These are phyloP conservation scores for Engystomops pustulosus DNA, from an alignment of 2,113 vertebrate genomes.

Conservation along the genomic window DNA sequence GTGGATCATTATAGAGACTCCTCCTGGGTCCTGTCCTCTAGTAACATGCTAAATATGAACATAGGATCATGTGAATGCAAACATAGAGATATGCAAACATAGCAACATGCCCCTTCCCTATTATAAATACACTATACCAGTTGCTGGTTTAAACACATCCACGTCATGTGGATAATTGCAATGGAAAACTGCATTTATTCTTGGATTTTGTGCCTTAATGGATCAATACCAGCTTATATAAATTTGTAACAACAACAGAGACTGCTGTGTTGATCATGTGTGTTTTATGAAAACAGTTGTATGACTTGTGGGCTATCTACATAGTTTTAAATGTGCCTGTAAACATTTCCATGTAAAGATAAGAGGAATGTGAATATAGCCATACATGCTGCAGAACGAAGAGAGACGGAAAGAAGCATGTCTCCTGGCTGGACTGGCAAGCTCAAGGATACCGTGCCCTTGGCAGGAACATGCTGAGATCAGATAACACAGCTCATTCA, in stretches of 20 bases:
- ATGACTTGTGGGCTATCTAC: too few species aligned
- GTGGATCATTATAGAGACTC: too few species aligned
- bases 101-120: too few species aligned
- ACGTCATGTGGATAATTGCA: too few species aligned
- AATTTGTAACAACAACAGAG: background rate
- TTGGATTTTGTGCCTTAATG: background rate
- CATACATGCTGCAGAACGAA: slow-evolving; percentile 3
- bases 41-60: too few species aligned
- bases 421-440: slow-evolving; percentile 25
- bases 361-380: background rate
- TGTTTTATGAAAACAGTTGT: too few species aligned
- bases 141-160: background rate
- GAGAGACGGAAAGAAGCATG: slow-evolving; percentile 13
- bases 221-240: background rate
- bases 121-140: background rate
- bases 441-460: slow-evolving; percentile 50
- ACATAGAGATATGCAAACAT: too few species aligned
- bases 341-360: background rate
- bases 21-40: too few species aligned
- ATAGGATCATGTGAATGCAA: too few species aligned
- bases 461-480: slow-evolving; percentile 45
- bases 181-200: background rate
- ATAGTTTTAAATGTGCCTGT: too few species aligned
- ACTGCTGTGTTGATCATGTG: background rate
- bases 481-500: slow-evolving; percentile 51